Percentiles rank a stretch among this genome's conserved stretches.
phyloP scores from a whole-genome alignment of 1,140 invertebrate genomes.

The Drosophila rhopaloa region DNA sequence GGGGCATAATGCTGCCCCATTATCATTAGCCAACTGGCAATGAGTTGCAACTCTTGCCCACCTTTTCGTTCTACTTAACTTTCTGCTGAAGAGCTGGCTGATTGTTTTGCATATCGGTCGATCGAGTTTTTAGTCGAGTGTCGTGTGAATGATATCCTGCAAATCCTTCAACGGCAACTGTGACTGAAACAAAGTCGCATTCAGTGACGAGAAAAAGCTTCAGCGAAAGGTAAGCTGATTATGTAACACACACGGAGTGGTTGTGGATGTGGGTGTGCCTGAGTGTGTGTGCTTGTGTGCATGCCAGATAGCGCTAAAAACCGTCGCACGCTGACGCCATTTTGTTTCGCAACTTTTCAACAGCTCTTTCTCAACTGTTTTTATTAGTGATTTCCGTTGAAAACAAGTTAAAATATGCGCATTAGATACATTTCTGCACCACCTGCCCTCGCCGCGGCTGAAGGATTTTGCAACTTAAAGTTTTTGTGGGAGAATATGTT shows the following conservation, averaged over 20 bases:
- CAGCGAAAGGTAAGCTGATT: conserved; percentile 74
- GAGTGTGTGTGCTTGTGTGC: conserved; percentile 34
- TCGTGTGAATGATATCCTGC: conserved; percentile 48
- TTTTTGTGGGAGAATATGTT: conserved; percentile 32
- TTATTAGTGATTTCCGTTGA: conserved; percentile 80
- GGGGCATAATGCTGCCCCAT: conserved; percentile 20
- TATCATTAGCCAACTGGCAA: conserved; percentile 38
- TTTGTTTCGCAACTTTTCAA: conserved; percentile 80
- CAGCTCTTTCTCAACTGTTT: conserved; percentile 70
- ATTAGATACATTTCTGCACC: conserved; percentile 35
- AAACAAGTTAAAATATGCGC: conserved; percentile 72
- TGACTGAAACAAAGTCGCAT: conserved; percentile 54
- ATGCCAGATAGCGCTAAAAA: conserved; percentile 66
- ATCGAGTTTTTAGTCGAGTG: conserved; percentile 23
- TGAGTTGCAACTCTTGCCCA: neutral
- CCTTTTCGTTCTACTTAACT: neutral
- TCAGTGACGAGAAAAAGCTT: conserved; percentile 26
- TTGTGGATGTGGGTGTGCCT: conserved; percentile 2
- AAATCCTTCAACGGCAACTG: conserved; percentile 57
- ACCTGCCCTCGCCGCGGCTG: conserved; percentile 11
- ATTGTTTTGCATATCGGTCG: conserved; percentile 7
- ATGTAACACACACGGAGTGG: conserved; percentile 49
- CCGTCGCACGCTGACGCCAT: conserved; percentile 67
- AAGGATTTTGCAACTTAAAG: conserved; percentile 17
- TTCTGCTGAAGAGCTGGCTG: neutral